phyloP scores from a whole-genome alignment of 2,113 vertebrate genomes.

The Gallinago media region DNA sequence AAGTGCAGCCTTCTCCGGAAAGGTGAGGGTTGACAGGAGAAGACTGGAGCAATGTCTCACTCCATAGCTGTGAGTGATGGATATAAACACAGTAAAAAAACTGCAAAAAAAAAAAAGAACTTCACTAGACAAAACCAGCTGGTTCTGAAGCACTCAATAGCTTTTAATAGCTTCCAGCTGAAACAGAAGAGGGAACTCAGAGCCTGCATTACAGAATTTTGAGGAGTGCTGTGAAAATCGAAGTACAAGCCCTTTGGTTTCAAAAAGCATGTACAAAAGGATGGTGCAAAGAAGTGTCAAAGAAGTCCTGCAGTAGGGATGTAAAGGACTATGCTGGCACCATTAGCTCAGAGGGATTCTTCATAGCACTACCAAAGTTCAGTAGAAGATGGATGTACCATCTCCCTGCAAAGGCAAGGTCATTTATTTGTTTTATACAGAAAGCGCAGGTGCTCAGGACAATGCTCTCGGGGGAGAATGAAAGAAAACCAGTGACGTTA shows the following conservation, averaged over 20 bases:
- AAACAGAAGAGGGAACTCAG: slow-evolving; percentile 19
- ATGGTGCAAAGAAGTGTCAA: not conserved
- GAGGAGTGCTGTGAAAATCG: not conserved
- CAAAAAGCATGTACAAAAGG: not conserved
- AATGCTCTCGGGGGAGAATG: not conserved
- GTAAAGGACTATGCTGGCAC: not conserved
- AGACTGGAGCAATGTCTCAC: not conserved
- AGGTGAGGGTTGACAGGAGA: not conserved
- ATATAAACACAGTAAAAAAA: not conserved
- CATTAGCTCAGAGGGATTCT: not conserved
- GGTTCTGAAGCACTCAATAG: not conserved
- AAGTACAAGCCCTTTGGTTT: not conserved
- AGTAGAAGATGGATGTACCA: not conserved
- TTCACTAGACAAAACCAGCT: not conserved
- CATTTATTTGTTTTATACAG: not conserved
- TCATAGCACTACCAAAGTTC: not conserved
- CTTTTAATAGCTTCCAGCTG: slow-evolving; percentile 15
- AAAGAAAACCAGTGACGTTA: not conserved
- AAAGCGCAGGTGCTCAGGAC: not conserved
- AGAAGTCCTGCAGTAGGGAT: not conserved
- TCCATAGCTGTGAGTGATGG: not conserved
- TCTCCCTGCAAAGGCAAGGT: not conserved
- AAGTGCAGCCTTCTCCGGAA: not conserved
- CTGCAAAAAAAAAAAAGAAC: not conserved
- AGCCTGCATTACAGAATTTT: not conserved